A percentile compares a stretch with the other conserved stretches of the same genome.
Evolutionary conservation across 2,113 vertebrate species (phyloP).

Genomic region (Mesoclemmys tuberculata): DNA sequence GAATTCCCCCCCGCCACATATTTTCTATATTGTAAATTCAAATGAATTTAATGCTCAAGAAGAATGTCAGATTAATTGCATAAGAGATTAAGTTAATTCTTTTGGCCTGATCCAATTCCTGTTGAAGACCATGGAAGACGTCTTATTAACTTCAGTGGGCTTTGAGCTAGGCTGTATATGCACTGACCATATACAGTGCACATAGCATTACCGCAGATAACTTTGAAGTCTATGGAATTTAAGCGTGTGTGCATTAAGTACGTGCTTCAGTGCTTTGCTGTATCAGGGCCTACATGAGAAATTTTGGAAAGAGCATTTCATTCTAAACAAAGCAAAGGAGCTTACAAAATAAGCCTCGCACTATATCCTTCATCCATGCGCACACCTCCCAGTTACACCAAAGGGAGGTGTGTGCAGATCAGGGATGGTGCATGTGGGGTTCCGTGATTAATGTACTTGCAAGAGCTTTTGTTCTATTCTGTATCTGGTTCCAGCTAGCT

Average conservation of each 20-base stretch:
- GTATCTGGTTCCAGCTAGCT: background rate
- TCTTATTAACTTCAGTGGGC: background rate
- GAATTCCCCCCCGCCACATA: background rate
- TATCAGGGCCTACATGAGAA: background rate
- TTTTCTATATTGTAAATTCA: background rate
- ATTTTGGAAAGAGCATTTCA: background rate
- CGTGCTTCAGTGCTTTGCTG: background rate
- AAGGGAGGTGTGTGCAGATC: background rate
- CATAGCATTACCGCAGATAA: background rate
- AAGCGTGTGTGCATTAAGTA: rapidly evolving
- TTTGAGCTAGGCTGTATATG: background rate
- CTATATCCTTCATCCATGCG: background rate
- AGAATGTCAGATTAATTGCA: conserved; percentile 39
- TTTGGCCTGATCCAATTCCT: conserved; percentile 23
- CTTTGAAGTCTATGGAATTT: background rate
- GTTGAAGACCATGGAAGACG: background rate
- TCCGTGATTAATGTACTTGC: background rate
- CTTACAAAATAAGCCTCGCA: background rate
- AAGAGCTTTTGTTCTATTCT: background rate
- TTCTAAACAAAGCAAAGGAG: background rate
- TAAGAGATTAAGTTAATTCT: background rate
- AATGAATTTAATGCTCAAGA: background rate
- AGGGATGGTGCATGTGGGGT: background rate
- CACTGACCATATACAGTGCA: background rate
- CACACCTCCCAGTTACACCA: background rate